Evolutionary conservation across 2,113 vertebrate genomes (phyloP), one percentile per base, ranked within the genome.

Genomic region (Myotis brandtii): DNA sequence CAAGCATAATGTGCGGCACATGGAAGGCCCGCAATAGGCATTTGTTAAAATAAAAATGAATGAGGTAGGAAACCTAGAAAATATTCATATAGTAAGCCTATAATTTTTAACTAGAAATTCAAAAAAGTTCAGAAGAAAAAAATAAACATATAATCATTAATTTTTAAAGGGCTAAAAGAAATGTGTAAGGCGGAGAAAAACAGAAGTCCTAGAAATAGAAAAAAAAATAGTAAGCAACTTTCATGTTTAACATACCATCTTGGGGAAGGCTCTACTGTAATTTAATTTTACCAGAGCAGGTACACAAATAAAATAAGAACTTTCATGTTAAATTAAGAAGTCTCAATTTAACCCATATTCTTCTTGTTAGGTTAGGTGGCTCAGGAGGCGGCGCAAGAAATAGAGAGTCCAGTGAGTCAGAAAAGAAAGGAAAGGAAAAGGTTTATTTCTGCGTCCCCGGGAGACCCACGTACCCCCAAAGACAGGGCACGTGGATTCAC

Each of bases 121-220:
- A 83, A 79, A 75, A 5, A 75, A 59, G 27, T 86, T 82, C 48
- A 69, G 75, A 90, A 25, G 20, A 80, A 95, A 93, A 93, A 89
- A 83, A 77, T 54, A 79, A 86, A 43, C 17, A 84, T 52, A 40
- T 30, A 23, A 4, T 43, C n/a, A 82, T 10, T 77, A 11, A 37
- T 37, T 89, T 73, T 70, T 32, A 77, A 50, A 32, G 37, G 8
- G 40, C 13, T 56, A 37, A 59, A 54, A 89, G 32, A 89, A 79
- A 37, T 50, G 46, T 75, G 67, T 80, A 91, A 88, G 17, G 5
- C 1, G 18, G 9, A 81, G 34, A 76, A 77, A 67, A 84, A 91
- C 2, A 32, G 23, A 83, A 56, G 20, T 37, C 11, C 77, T 25
- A 27, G 1, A 48, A 83, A 50, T 3, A 69, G 30, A 32, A 86